Evolutionary conservation across 2,888 invertebrate genomes (phyloP), one percentile per base, ranked within the genome.

Genomic region (Cheilosia grossa): DNA sequence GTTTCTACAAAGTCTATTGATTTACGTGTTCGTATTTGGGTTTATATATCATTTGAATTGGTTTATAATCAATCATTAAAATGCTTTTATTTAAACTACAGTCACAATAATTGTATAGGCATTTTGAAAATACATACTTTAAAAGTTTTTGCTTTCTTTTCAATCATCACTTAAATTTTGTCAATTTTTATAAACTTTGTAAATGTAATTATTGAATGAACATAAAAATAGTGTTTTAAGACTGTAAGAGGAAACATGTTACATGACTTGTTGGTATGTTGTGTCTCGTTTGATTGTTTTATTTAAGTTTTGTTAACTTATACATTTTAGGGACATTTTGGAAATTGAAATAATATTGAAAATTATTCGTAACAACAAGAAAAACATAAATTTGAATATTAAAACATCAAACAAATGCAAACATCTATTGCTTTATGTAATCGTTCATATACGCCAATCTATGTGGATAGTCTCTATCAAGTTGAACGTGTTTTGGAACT

Each of bases 61-160:
- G 47, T 66, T 66, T 82, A 56, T 75, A 42, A 37, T 75, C 69
- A 63, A 47, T 47, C n/a, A 19, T 75, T 81, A 64, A 53, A 70
- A 73, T 69, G 37, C 37, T 24, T 47, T 51, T 42, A 44, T 69
- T 79, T 56, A 73, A 42, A 56, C 82, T 82, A 82, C 63, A 9
- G 72, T 82, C 72, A 82, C 82, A 82, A 73, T 63, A 79, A 79
- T 69, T 73, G 63, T 83, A 69, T 69, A 83, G 82, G 79, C 69
- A 27, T 79, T 64, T 59, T 79, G 19, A 69, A 74, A 74, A 72
- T 82, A 58, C 63, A 72, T 63, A 54, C 58, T n/a, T 78, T 51
- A 59, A 2, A 40, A 47, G 61, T 30, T 37, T 1, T 42, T 73
- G 13, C 53, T 61, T 53, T 13, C 15, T 56, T 30, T 56, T 53